Percentiles rank a stretch among this genome's conserved stretches.
These are phyloP conservation scores for Physeter macrocephalus DNA, from an alignment of 2,113 vertebrate species.

Conservation along the genomic window DNA sequence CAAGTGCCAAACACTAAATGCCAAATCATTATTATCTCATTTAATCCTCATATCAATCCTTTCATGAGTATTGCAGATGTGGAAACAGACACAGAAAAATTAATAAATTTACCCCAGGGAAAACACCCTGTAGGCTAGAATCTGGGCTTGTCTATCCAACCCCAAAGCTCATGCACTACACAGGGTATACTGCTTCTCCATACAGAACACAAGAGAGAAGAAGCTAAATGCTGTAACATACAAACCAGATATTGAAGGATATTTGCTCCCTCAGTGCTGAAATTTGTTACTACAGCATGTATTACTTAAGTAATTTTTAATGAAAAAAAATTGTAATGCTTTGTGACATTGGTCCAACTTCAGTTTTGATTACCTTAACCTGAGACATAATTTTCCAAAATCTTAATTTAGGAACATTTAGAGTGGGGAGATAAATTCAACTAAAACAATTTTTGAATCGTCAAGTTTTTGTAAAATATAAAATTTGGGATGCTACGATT, in stretches of 20 bases:
- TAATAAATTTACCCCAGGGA: background rate
- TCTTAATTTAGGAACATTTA: slow-evolving; percentile 8
- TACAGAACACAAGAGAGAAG: background rate
- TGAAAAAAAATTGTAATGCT: background rate
- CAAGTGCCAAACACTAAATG: background rate
- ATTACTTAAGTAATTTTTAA: background rate
- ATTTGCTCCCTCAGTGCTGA: background rate
- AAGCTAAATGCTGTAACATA: background rate
- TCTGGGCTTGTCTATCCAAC: background rate
- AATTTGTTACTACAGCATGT: background rate
- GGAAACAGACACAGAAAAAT: background rate
- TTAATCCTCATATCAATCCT: background rate
- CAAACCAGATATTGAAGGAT: background rate
- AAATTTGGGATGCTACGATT: background rate
- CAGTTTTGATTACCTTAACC: background rate
- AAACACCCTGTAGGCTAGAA: background rate
- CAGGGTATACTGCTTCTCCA: background rate
- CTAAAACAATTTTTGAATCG: background rate
- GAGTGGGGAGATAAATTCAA: background rate
- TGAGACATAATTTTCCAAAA: background rate
- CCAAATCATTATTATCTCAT: background rate
- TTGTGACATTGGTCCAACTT: background rate
- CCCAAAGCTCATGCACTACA: background rate
- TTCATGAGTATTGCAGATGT: background rate
- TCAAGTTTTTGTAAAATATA: background rate